Evolutionary conservation across 2,888 invertebrate species (phyloP).

Genomic region (Drosophila affinis): DNA sequence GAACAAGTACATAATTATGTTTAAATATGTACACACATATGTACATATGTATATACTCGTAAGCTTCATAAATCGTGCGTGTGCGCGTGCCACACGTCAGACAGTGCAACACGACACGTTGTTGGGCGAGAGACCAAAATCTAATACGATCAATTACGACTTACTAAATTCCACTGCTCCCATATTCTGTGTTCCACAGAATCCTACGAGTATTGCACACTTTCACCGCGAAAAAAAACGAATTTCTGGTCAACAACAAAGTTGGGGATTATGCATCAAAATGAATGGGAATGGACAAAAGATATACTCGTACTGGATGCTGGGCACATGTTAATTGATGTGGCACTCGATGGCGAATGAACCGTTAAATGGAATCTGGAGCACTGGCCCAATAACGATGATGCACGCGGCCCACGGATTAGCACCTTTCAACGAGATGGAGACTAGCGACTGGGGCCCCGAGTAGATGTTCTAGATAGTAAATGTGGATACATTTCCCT

Average conservation of each 20-base stretch:
- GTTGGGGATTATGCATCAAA: conserved; percentile 52
- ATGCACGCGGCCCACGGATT: conserved; percentile 57
- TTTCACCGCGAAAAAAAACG: conserved; percentile 70
- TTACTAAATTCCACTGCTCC: conserved; percentile 25
- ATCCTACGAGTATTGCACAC: conserved; percentile 52
- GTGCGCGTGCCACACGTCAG: conserved; percentile 59
- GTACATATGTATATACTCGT: background rate
- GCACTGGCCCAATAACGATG: conserved; percentile 63
- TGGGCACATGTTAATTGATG: conserved; percentile 59
- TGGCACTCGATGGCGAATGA: conserved; percentile 61
- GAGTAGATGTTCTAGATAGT: conserved; percentile 66
- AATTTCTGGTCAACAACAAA: conserved; percentile 60
- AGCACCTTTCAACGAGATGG: conserved; percentile 64
- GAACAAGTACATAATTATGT: background rate
- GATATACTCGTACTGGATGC: background rate
- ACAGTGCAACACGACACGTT: conserved; percentile 9
- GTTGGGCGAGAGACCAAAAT: background rate
- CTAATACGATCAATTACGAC: conserved; percentile 23
- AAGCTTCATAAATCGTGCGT: conserved; percentile 45
- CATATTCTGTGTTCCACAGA: conserved; percentile 6
- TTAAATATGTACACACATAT: background rate
- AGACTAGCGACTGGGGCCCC: background rate
- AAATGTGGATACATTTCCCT: conserved; percentile 40
- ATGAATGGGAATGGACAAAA: conserved; percentile 51
- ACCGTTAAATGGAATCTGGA: conserved; percentile 73